A percentile compares a stretch with the other conserved stretches of the same genome.
Evolutionary conservation across 2,888 invertebrate genomes (phyloP).

Genomic region (Athripsodes cinereus): DNA sequence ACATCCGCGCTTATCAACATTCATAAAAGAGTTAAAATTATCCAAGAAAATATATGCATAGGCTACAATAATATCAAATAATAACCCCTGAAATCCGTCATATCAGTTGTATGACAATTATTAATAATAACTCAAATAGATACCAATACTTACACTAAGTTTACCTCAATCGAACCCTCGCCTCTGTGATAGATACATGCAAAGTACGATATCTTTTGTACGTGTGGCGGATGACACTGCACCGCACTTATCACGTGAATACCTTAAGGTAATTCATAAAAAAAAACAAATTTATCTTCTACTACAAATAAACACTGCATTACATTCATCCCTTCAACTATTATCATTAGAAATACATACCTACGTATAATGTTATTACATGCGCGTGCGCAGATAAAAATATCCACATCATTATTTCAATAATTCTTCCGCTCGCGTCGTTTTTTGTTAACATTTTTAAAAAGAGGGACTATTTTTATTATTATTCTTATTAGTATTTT

Average conservation of each 20-base stretch:
- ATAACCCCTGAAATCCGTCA: no score
- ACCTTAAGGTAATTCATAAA: constrained; percentile 5
- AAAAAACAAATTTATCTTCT: constrained; percentile 22
- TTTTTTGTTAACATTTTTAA: constrained; percentile 19
- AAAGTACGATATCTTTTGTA: no score
- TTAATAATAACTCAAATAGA: no score
- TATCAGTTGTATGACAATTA: no score
- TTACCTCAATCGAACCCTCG: neutral
- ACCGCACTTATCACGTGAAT: constrained; percentile 12
- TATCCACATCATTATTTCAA: constrained; percentile 25
- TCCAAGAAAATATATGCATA: no score
- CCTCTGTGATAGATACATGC: no score
- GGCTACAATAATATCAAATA: no score
- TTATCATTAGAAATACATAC: constrained; percentile 16
- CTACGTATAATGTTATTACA: no score
- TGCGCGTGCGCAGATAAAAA: constrained; percentile 26
- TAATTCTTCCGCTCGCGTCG: constrained; percentile 25
- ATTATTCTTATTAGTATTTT: neutral
- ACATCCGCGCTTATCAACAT: no score
- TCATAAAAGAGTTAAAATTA: no score
- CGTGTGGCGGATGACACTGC: constrained; percentile 19
- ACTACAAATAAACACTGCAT: constrained; percentile 10
- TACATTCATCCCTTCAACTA: constrained; percentile 17
- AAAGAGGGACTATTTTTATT: constrained; percentile 18
- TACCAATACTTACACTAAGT: no score